Conservation (phyloP, 2,888 invertebrate species). For the Petrolisthes manimaculis region DNA sequence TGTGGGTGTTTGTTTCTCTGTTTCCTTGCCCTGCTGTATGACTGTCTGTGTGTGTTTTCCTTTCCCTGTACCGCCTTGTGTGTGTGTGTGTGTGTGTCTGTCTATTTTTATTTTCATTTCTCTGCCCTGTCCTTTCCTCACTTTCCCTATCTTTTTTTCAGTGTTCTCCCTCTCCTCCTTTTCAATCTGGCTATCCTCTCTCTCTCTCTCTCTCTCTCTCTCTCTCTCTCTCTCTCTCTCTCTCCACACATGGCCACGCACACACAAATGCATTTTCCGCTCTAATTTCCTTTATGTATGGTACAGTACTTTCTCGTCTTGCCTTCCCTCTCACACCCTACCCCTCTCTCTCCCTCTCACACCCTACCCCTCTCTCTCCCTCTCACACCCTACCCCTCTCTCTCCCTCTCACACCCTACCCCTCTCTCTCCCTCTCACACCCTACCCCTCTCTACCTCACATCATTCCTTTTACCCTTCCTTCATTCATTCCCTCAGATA, state of each 20-base stretch:
- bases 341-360: no score
- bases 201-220: constrained; percentile 8
- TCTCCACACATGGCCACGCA: not conserved
- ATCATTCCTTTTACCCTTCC: no score
- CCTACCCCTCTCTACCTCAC: no score
- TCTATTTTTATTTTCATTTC: not conserved
- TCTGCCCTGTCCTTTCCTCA: not conserved
- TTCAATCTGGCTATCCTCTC: not conserved
- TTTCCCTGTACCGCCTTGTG: not conserved
- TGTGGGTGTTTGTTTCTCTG: no score
- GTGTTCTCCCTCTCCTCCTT: no score
- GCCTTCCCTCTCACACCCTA: no score
- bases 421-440: no score
- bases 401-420: no score
- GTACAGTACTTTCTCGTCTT: not conserved
- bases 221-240: constrained; percentile 13
- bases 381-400: no score
- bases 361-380: no score
- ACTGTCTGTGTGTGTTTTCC: not conserved
- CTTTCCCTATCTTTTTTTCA: not conserved
- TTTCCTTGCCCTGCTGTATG: not conserved
- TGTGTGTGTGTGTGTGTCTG: not conserved
- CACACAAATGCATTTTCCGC: not conserved
- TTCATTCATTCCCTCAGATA: no score
- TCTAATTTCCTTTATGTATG: not conserved